phyloP scores from a whole-genome alignment of 2,888 invertebrate species.

The Cephus sareptanus region DNA sequence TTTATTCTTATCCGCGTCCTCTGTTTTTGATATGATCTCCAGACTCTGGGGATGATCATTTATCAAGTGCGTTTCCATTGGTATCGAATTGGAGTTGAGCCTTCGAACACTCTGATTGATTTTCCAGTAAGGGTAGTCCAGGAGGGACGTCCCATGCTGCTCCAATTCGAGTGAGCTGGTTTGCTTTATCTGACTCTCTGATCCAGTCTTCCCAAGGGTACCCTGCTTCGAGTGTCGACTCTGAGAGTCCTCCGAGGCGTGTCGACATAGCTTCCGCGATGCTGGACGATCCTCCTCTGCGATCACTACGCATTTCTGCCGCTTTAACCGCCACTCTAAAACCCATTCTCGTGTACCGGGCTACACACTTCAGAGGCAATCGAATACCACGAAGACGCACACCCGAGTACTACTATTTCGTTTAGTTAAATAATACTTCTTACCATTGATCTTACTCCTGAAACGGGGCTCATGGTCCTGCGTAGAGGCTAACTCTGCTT shows the following conservation, averaged over 20 bases:
- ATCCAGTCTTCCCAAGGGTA: constrained; percentile 65
- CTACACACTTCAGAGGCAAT: neutral
- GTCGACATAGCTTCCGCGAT: constrained; percentile 52
- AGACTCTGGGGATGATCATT: constrained; percentile 62
- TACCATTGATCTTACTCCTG: constrained; percentile 51
- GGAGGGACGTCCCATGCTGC: constrained; percentile 43
- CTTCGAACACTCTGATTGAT: constrained; percentile 59
- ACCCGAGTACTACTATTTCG: neutral
- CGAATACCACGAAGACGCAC: neutral
- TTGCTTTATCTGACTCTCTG: constrained; percentile 68
- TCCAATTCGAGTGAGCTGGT: constrained; percentile 71
- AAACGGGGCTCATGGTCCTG: constrained; percentile 46
- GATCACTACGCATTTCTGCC: constrained; percentile 51
- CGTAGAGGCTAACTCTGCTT: constrained; percentile 47
- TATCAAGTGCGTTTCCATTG: constrained; percentile 55
- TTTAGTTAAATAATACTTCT: neutral
- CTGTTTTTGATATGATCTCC: constrained; percentile 59
- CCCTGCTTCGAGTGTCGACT: constrained; percentile 54
- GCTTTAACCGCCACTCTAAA: constrained; percentile 48
- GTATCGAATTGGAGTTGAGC: constrained; percentile 56
- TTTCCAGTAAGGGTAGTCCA: constrained; percentile 59
- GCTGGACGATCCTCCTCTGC: constrained; percentile 51
- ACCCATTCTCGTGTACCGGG: neutral
- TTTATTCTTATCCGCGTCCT: constrained; percentile 58
- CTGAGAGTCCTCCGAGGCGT: constrained; percentile 58